A percentile compares a stretch with the other conserved stretches of the same genome.
Conservation (phyloP, 2,797 vertebrate species). For the Glossophaga mutica region DNA sequence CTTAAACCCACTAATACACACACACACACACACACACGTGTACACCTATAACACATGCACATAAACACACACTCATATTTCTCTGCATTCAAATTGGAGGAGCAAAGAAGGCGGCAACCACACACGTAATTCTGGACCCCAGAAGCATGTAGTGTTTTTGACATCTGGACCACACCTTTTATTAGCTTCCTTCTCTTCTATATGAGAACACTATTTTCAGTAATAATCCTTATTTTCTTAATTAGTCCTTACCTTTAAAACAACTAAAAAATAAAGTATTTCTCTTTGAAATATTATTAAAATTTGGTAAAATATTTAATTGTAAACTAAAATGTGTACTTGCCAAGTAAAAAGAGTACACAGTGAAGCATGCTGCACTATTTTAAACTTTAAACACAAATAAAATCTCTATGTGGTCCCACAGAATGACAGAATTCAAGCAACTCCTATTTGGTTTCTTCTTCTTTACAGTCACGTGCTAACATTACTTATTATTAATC, state of each 20-base stretch:
- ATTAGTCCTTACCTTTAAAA: not conserved
- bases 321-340: not conserved
- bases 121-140: not conserved
- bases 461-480: not conserved
- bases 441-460: not conserved
- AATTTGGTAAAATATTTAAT: not conserved
- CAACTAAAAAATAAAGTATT: not conserved
- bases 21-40: rapidly evolving
- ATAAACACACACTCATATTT: not conserved
- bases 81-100: not conserved
- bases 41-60: no score
- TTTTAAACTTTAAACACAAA: not conserved
- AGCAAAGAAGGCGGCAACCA: not conserved
- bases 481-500: not conserved
- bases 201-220: not conserved
- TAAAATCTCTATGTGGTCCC: not conserved
- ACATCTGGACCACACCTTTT: not conserved
- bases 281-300: not conserved
- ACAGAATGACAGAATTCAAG: not conserved
- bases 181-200: not conserved
- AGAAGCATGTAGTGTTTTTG: not conserved
- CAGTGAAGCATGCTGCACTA: not conserved
- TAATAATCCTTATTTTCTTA: not conserved
- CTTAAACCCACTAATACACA: not conserved
- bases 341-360: not conserved